Conservation (phyloP, 2,888 invertebrate genomes). For the Luffia ferchaultella region DNA sequence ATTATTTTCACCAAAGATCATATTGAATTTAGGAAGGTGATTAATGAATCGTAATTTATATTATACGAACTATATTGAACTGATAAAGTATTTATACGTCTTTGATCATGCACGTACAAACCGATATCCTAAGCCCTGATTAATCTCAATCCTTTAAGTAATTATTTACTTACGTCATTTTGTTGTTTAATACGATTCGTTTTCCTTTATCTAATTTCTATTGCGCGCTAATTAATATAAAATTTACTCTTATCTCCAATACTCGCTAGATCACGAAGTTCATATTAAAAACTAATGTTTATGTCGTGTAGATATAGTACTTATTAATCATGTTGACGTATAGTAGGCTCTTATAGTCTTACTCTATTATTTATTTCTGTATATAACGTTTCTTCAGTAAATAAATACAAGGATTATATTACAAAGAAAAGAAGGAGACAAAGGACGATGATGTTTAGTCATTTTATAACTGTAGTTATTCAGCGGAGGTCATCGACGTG, state of each 20-base stretch:
- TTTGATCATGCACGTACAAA: too few relatives aligned
- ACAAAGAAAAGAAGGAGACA: too few relatives aligned
- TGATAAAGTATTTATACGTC: too few relatives aligned
- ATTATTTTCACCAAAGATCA: too few relatives aligned
- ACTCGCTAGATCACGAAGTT: too few relatives aligned
- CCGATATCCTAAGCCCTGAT: too few relatives aligned
- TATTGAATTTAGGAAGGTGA: not conserved
- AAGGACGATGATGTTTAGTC: not conserved
- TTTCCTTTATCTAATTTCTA: not conserved
- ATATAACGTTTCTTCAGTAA: not conserved
- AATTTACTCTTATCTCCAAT: too few relatives aligned
- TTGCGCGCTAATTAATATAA: not conserved
- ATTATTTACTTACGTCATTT: not conserved
- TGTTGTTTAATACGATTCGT: not conserved
- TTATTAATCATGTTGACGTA: too few relatives aligned
- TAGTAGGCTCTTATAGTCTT: not conserved
- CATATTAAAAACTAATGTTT: too few relatives aligned
- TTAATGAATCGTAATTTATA: not conserved
- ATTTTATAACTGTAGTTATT: not conserved
- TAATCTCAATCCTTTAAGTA: not conserved
- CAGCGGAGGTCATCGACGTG: not conserved
- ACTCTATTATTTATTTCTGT: not conserved
- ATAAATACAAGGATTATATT: too few relatives aligned
- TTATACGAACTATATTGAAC: not conserved
- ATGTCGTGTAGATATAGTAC: too few relatives aligned